Evolutionary conservation across 2,797 vertebrate genomes (phyloP).

Genomic region (Heterohyrax brucei): DNA sequence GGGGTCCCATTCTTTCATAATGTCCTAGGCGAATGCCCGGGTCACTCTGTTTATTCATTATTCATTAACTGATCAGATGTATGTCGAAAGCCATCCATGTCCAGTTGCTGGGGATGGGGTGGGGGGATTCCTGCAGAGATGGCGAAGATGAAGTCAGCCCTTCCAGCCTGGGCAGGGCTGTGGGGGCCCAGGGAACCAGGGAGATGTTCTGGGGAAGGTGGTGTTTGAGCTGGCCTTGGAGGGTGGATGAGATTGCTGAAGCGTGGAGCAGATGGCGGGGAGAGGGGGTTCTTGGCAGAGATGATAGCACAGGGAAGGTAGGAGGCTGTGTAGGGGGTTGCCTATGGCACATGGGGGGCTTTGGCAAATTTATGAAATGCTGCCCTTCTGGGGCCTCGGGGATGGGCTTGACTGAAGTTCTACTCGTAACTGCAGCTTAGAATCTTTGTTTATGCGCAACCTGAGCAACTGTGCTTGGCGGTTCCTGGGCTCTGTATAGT

Average conservation of each 20-base stretch:
- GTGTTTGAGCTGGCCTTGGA: neutral
- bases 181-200: neutral
- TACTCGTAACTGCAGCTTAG: neutral
- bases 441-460: neutral
- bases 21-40: neutral
- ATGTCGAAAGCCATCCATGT: neutral
- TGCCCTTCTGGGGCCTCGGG: neutral
- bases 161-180: neutral
- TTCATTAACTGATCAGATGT: neutral
- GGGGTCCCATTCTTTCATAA: neutral
- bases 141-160: neutral
- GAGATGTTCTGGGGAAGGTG: neutral
- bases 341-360: fast-evolving
- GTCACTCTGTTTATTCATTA: neutral
- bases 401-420: neutral
- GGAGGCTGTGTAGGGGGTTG: too few relatives aligned
- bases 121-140: neutral
- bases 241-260: neutral
- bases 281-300: neutral
- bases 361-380: neutral
- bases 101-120: neutral
- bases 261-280: neutral
- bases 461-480: neutral
- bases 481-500: neutral
- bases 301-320: neutral